Percentiles rank a stretch among this genome's conserved stretches.
phyloP scores from a whole-genome alignment of 37 sponge, comb jelly and placozoan species.

The Cladorhizidae sp. region DNA sequence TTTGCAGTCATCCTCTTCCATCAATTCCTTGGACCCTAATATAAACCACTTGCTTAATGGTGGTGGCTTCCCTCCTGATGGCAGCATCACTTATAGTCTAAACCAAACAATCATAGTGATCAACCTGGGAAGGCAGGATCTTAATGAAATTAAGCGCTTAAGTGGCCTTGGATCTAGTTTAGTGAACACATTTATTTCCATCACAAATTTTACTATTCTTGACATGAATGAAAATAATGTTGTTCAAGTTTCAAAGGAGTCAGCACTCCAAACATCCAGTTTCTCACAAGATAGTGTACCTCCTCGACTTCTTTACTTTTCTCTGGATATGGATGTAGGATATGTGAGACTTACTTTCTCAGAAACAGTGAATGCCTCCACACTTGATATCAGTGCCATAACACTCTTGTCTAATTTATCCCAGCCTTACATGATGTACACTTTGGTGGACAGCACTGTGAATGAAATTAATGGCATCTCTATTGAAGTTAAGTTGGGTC shows the following conservation, averaged over 20 bases:
- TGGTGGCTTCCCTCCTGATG: conserved; percentile 25
- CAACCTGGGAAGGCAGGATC: conserved; percentile 55
- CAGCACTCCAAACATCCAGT: conserved; percentile 22
- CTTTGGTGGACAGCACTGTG: conserved; percentile 37
- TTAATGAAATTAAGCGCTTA: conserved; percentile 84
- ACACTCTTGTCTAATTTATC: conserved; percentile 40
- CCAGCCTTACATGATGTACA: conserved; percentile 20
- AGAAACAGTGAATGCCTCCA: conserved; percentile 82
- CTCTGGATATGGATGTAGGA: conserved; percentile 79
- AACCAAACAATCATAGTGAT: conserved; percentile 61
- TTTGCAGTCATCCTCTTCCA: conserved; percentile 28
- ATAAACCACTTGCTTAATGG: conserved; percentile 33
- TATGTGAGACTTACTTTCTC: conserved; percentile 74
- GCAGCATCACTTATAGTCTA: conserved; percentile 33
- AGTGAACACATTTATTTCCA: conserved; percentile 68
- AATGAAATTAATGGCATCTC: conserved; percentile 12
- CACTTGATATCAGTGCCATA: conserved; percentile 51
- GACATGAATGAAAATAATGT: conserved; percentile 76
- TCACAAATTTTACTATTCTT: conserved; percentile 50
- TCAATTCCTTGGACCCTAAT: conserved; percentile 24
- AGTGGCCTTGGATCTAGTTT: conserved; percentile 41
- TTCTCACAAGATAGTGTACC: conserved; percentile 57
- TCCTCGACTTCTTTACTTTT: conserved; percentile 62
- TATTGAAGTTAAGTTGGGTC: conserved; percentile 49
- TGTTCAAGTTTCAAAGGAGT: conserved; percentile 4